These are phyloP conservation scores for Sporophila hypoxantha DNA, from an alignment of 2,113 vertebrate species.

Conservation along the genomic window DNA sequence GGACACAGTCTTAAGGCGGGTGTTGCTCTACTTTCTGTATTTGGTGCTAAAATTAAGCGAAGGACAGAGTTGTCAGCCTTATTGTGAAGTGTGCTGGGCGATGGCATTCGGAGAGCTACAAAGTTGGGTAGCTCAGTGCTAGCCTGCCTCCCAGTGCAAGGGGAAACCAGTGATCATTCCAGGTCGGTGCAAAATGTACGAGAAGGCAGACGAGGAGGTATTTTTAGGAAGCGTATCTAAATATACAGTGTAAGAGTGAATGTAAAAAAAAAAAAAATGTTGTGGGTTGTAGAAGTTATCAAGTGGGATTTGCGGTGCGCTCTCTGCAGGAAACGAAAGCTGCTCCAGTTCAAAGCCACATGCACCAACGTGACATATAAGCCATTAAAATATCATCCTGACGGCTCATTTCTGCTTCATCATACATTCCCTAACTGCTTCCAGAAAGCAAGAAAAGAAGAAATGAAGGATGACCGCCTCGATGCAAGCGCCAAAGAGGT, in stretches of 20 bases:
- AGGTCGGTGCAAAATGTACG: slow-evolving; percentile 45
- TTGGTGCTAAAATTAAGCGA: background rate
- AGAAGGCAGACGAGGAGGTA: slow-evolving; percentile 53
- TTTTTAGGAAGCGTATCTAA: slow-evolving; percentile 67
- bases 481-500: slow-evolving; percentile 70
- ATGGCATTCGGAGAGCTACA: background rate
- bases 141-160: slow-evolving; percentile 36
- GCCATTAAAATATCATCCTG: slow-evolving; percentile 95
- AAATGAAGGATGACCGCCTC: slow-evolving; percentile 77
- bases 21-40: background rate
- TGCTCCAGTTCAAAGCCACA: slow-evolving; percentile 98
- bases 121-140: slow-evolving; percentile 1
- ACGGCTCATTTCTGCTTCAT: slow-evolving; percentile 85
- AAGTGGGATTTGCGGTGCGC: slow-evolving; percentile 96
- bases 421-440: slow-evolving; percentile 84
- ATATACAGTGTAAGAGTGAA: slow-evolving; percentile 72
- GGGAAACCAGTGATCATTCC: slow-evolving; percentile 17
- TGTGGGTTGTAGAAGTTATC: slow-evolving; percentile 97
- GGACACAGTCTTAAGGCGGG: background rate
- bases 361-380: slow-evolving; percentile 91
- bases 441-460: slow-evolving; percentile 72
- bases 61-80: background rate
- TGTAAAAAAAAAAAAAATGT: slow-evolving; percentile 77
- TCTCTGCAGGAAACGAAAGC: slow-evolving; percentile 94
- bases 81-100: background rate